A percentile compares a stretch with the other conserved stretches of the same genome.
These are phyloP conservation scores for Chiloscyllium plagiosum DNA, from an alignment of 2,113 vertebrate genomes.

Conservation along the genomic window DNA sequence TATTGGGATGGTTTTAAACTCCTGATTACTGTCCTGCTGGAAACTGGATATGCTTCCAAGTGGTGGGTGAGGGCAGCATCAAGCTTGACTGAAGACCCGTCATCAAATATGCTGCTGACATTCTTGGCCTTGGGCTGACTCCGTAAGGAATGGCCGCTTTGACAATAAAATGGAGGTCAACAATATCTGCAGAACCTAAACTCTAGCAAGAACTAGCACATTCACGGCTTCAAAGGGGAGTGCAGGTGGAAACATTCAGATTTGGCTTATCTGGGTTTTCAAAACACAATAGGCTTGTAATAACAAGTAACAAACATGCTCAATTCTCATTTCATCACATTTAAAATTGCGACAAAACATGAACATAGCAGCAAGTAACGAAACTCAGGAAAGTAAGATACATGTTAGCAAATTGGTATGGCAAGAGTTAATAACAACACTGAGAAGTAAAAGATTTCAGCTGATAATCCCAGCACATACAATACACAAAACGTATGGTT, in stretches of 20 bases:
- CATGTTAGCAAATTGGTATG: background rate
- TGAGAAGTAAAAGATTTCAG: background rate
- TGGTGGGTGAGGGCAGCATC: background rate
- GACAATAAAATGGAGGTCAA: background rate
- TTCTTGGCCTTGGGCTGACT: background rate
- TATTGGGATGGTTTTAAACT: background rate
- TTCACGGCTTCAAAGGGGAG: background rate
- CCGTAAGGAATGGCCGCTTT: background rate
- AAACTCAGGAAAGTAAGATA: background rate
- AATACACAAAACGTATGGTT: background rate
- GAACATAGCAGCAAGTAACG: background rate
- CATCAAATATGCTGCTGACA: background rate
- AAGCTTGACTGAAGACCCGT: background rate
- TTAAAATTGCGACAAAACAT: background rate
- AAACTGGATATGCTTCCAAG: background rate
- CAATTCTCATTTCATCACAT: background rate
- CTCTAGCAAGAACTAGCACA: background rate
- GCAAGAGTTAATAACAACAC: background rate
- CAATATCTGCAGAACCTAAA: background rate
- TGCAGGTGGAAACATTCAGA: background rate
- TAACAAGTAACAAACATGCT: background rate
- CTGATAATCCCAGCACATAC: background rate
- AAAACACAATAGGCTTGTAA: background rate
- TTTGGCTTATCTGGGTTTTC: background rate
- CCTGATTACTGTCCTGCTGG: background rate